phyloP scores from a whole-genome alignment of 2,113 vertebrate genomes.

The Capricornis sumatraensis region DNA sequence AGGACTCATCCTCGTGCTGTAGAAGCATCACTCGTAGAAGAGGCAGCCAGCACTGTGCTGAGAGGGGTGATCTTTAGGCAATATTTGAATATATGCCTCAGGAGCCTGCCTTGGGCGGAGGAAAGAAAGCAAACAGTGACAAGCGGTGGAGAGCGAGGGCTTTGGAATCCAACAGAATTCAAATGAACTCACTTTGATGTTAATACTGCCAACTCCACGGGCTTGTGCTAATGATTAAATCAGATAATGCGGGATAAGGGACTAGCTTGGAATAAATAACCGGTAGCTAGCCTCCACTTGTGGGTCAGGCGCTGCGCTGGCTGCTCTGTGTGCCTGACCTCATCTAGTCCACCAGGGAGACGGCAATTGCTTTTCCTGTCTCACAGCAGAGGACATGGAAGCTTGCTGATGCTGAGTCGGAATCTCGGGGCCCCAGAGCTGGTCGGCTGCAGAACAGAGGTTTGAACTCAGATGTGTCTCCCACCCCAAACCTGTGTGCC shows the following conservation, averaged over 20 bases:
- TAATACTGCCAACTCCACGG: not conserved
- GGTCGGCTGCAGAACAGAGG: not conserved
- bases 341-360: not conserved
- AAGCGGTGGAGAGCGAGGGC: not conserved
- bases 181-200: not conserved
- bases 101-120: not conserved
- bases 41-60: not conserved
- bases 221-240: not conserved
- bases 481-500: not conserved
- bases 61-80: not conserved
- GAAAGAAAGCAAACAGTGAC: not conserved
- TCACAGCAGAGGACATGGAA: not conserved
- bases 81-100: not conserved
- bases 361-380: not conserved
- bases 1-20: not conserved
- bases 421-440: not conserved
- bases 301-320: not conserved
- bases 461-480: not conserved
- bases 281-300: accelerated
- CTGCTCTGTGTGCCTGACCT: not conserved
- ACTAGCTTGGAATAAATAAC: not conserved
- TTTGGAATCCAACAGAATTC: not conserved
- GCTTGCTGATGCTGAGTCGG: not conserved
- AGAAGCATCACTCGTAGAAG: not conserved
- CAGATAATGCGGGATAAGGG: not conserved